Base-by-base conservation (phyloP, 2,888 invertebrate species). In the Drosophila leonis region DNA sequence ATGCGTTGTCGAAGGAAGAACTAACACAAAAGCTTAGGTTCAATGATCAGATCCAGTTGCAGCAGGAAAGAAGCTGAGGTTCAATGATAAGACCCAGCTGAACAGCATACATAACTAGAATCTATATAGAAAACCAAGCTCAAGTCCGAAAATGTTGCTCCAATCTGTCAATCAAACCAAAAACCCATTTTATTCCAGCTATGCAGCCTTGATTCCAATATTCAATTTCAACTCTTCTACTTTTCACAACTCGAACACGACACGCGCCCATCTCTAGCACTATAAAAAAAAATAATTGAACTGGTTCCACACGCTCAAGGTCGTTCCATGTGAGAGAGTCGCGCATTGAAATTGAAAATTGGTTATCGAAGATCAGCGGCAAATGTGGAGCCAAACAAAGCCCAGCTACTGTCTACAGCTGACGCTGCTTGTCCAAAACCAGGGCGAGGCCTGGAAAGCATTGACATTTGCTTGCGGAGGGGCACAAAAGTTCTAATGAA, bases 311-410 rank as follows among this genome's bases (percentile, higher is more conserved):
- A 48, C 27, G 49, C 79, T 75, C 84, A 84, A 84, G 84, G 84
- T 88, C 84, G 89, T 84, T 83, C 82, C 89, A 59, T 76, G 76
- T 69, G 86, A 83, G 65, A 73, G 87, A 67, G 31, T 59, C 48
- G 62, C 46, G 61, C 56, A 66, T 72, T 69, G 56, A 62, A 80
- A 70, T 73, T 72, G 57, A 69, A 78, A 80, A 82, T 76, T 76
- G 71, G 46, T 67, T 77, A 81, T 82, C 70, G 73, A 62, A 42
- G 60, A 65, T 78, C 83, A 57, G 74, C 54, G 64, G 67, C 81
- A 80, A 69, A 83, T 83, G 74, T 71, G 71, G 69, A 65, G 63
- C 74, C 52, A 65, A 29, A 88, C 86, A 83, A 85, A 69, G 80
- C 62, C 44, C 24, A 44, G 52, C 65, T 78, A 85, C 67, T 85